Conservation (phyloP, 1,140 invertebrate species). For the Caenorhabditis remanei region DNA sequence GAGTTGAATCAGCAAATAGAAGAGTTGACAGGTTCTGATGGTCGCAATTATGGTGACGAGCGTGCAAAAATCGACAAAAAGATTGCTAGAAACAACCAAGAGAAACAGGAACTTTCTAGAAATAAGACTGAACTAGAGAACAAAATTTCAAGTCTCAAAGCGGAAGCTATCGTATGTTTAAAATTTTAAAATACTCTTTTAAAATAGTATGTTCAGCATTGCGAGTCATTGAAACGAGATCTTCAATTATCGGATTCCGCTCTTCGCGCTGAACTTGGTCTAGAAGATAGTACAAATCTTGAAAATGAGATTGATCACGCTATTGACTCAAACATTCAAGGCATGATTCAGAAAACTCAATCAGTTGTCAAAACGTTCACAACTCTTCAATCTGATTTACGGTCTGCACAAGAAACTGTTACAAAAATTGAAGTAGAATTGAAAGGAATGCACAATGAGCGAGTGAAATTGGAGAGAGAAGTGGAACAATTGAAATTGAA, state of each 20-base stretch:
- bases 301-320: conserved; percentile 13
- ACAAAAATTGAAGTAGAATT: conserved; percentile 28
- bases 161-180: conserved; percentile 20
- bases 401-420: not conserved
- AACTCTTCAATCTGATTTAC: not conserved
- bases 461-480: conserved; percentile 16
- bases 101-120: not conserved
- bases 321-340: not conserved
- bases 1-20: not conserved
- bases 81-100: conserved; percentile 4
- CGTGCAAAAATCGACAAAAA: conserved; percentile 4
- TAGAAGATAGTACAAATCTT: not conserved
- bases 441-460: not conserved
- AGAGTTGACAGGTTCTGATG: not conserved
- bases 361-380: not conserved
- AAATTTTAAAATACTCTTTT: not conserved
- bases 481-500: conserved; percentile 12
- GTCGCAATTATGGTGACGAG: not conserved
- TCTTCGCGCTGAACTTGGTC: conserved; percentile 1
- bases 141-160: conserved; percentile 14
- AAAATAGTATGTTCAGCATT: not conserved
- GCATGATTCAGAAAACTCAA: not conserved
- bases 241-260: not conserved
- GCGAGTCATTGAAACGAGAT: conserved; percentile 11
- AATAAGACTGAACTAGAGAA: conserved; percentile 12